Percentiles rank a stretch among this genome's conserved stretches.
Evolutionary conservation across 2,797 vertebrate genomes (phyloP).

Genomic region (Taeniopygia guttata): DNA sequence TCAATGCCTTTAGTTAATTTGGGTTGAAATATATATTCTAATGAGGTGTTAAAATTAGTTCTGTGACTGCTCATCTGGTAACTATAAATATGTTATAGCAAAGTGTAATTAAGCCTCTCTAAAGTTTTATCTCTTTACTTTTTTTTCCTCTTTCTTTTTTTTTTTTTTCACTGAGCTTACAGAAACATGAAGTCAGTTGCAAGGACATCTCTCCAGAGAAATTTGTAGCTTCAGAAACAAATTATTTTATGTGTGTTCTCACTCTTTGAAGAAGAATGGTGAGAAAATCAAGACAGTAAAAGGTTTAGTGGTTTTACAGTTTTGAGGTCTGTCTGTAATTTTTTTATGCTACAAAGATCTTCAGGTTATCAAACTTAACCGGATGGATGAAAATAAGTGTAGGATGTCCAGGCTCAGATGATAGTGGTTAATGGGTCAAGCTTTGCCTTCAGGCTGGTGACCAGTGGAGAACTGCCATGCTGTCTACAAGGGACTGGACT

Average conservation of each 20-base stretch:
- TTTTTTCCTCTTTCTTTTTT: not conserved
- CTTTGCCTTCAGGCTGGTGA: not conserved
- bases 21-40: slow-evolving; percentile 24
- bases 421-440: accelerated
- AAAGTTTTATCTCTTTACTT: not conserved
- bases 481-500: not conserved
- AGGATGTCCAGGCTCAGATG: not conserved
- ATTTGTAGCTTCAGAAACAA: not conserved
- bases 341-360: not conserved
- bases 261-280: not conserved
- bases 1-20: slow-evolving; percentile 41
- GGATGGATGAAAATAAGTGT: not conserved
- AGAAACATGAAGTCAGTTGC: not conserved
- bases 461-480: not conserved
- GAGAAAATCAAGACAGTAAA: not conserved
- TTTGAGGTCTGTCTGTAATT: not conserved
- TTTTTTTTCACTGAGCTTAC: not conserved
- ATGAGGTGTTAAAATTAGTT: slow-evolving; percentile 44
- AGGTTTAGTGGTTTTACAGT: not conserved
- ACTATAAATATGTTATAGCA: slow-evolving; percentile 41
- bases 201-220: not conserved
- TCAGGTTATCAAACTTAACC: not conserved
- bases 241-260: not conserved
- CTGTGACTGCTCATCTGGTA: slow-evolving; percentile 17
- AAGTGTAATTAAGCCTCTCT: slow-evolving; percentile 10